phyloP scores from a whole-genome alignment of 2,888 invertebrate species.

The Drosophila neutralis region DNA sequence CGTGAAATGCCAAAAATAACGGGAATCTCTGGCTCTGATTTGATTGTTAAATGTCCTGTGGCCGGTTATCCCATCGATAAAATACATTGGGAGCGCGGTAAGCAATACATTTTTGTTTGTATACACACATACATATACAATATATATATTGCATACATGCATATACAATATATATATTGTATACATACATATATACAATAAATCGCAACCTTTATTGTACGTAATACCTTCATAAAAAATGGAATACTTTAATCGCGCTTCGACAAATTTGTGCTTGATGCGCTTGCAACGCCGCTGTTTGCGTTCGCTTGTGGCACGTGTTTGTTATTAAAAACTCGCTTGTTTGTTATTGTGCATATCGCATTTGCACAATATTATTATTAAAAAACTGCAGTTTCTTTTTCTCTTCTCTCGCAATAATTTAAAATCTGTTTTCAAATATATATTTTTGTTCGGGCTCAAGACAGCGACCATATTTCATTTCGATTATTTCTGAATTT shows the following conservation, averaged over 20 bases:
- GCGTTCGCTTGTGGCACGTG: slow-evolving; percentile 46
- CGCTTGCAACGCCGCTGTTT: slow-evolving; percentile 26
- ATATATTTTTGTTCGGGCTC: background rate
- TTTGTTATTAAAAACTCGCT: slow-evolving; percentile 66
- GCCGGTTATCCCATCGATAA: slow-evolving; percentile 95
- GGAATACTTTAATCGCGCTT: slow-evolving; percentile 24
- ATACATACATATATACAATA: background rate
- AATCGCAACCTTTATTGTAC: background rate
- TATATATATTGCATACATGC: background rate
- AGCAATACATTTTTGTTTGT: slow-evolving; percentile 68
- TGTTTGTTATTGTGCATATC: slow-evolving; percentile 72
- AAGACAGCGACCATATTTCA: background rate
- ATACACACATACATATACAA: background rate
- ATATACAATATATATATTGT: too few species aligned
- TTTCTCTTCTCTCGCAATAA: slow-evolving; percentile 1
- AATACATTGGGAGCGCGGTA: slow-evolving; percentile 96
- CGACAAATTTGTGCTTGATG: slow-evolving; percentile 15
- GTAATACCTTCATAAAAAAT: slow-evolving; percentile 16
- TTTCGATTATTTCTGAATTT: background rate
- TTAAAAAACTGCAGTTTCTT: slow-evolving; percentile 37
- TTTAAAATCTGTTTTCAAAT: slow-evolving; percentile 1
- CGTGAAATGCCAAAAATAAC: slow-evolving; percentile 95
- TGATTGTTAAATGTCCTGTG: slow-evolving; percentile 94
- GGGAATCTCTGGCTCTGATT: slow-evolving; percentile 93
- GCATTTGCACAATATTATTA: slow-evolving; percentile 61